These are phyloP conservation scores for Epinephelus lanceolatus DNA, from an alignment of 2,113 vertebrate genomes.

Conservation along the genomic window DNA sequence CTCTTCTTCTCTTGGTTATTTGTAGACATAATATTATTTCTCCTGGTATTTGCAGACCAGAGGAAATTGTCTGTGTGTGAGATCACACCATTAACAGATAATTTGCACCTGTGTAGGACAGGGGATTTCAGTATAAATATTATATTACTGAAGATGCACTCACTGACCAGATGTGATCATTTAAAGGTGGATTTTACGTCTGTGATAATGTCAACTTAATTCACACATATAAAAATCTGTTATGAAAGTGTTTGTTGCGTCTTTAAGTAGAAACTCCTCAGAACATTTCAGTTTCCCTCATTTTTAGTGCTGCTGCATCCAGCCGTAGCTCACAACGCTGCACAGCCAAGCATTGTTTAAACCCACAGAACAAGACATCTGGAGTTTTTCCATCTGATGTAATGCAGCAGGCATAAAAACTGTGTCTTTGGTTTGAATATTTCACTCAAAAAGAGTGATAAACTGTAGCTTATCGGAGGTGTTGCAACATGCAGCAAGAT, in stretches of 20 bases:
- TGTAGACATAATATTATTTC: conserved; percentile 63
- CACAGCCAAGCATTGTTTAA: conserved; percentile 62
- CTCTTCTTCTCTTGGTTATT: conserved; percentile 43
- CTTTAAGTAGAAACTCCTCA: neutral
- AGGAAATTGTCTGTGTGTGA: conserved; percentile 28
- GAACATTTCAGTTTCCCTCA: neutral
- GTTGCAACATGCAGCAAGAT: neutral
- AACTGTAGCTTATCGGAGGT: neutral
- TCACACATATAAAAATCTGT: neutral
- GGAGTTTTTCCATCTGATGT: conserved; percentile 73
- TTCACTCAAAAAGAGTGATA: neutral
- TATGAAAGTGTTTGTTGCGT: neutral
- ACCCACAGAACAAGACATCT: conserved; percentile 59
- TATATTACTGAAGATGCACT: neutral
- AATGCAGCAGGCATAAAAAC: conserved; percentile 41
- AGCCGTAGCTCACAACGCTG: neutral
- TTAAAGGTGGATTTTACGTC: neutral
- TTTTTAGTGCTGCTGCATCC: conserved; percentile 1
- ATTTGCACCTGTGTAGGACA: neutral
- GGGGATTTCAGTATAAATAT: neutral
- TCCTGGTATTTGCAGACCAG: conserved; percentile 16
- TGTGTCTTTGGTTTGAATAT: neutral
- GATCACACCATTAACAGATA: conserved; percentile 13
- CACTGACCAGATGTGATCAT: neutral
- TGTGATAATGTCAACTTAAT: neutral